Evolutionary conservation across 2,113 vertebrate species (phyloP).

Genomic region (Leucoraja erinaceus): DNA sequence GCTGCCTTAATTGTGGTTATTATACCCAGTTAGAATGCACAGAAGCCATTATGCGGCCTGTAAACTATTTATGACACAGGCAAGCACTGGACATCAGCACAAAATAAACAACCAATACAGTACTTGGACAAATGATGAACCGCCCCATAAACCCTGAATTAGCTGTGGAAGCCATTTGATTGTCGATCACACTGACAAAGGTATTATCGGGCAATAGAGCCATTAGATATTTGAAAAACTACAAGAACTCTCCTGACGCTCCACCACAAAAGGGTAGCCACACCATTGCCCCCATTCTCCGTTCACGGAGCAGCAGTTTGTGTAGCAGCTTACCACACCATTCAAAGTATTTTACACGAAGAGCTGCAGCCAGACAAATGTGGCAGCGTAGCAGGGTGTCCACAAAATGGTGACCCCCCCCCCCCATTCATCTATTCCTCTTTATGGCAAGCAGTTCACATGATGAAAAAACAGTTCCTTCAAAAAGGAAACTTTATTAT

Average conservation of each 20-base stretch:
- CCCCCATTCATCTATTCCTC: not conserved
- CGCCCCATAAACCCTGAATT: not conserved
- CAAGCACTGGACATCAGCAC: not conserved
- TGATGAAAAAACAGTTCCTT: not conserved
- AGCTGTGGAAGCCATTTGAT: not conserved
- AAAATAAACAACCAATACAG: not conserved
- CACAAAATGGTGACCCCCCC: not conserved
- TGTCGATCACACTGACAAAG: too few relatives aligned
- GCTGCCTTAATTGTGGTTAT: not conserved
- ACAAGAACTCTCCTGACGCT: not conserved
- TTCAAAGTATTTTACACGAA: not conserved
- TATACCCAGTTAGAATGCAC: not conserved
- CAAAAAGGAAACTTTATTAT: not conserved
- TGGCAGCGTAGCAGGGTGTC: not conserved
- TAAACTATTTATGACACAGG: not conserved
- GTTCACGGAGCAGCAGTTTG: not conserved
- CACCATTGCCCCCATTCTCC: not conserved
- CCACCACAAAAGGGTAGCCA: not conserved
- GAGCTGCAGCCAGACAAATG: not conserved
- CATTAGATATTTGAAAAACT: not conserved
- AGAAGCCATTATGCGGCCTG: not conserved
- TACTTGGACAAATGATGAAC: not conserved
- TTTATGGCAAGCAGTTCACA: not conserved
- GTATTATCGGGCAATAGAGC: not conserved
- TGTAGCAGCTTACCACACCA: not conserved